Base-by-base conservation (phyloP, 2,888 invertebrate genomes). In the Miltochrista miniata region DNA sequence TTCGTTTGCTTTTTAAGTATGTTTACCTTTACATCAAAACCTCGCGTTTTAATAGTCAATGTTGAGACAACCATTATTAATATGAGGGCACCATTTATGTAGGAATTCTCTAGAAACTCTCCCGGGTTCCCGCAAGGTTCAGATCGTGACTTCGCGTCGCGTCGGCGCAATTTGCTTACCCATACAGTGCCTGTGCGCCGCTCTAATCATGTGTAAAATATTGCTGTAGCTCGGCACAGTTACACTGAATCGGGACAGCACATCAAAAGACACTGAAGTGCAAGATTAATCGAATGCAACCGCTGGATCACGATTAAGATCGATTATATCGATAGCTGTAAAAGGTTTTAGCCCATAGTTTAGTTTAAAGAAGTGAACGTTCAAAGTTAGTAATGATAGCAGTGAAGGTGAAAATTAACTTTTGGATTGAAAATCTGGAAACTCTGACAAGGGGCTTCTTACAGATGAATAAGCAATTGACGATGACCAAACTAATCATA, bases 191-290 rank as follows among this genome's bases (percentile, higher is more conserved):
- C 80, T 75, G 79, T 70, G 70, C 79, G 72, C 81, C 74, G 80
- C 82, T 90, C 90, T 90, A 90, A 90, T 90, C 90, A 91, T 81
- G 90, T 91, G 90, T 90, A 90, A 91, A 89, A 90, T 91, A 91
- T 90, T 86, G 79, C 88, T 74, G 75, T 68, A 78, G 68, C 79
- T 79, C 84, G 85, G 87, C 88, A 89, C 85, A 74, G 79, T 76
- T 76, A 79, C 82, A 76, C 80, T 76, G 80, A 83, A 83, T 83
- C 81, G 76, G 82, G 76, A 83, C 81, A 75, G 77, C 76, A 79
- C 81, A 82, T 87, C 88, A 87, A 83, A 85, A 83, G 79, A 79
- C 82, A 74, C 76, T 79, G 72, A 77, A 82, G 73, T 75, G 69
- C 73, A 73, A 85, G 84, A 87, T 85, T 85, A 83, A 87, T 86